Evolutionary conservation across 2,797 vertebrate species (phyloP).

Genomic region (Sebastes kiyomatsui): DNA sequence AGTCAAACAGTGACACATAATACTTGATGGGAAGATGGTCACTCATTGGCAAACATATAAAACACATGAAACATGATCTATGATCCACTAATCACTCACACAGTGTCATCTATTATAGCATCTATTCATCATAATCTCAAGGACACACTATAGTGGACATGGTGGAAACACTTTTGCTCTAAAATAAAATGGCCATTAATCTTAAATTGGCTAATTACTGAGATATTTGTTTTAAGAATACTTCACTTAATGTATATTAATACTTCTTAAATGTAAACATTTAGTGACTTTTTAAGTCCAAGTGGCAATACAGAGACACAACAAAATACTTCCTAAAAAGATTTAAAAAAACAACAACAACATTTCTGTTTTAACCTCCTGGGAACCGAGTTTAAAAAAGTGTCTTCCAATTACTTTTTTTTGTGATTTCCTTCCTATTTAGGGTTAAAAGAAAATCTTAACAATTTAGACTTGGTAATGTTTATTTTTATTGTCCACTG

Average conservation of each 20-base stretch:
- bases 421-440: too few relatives aligned
- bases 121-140: not conserved
- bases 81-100: not conserved
- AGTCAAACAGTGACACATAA: constrained; percentile 13
- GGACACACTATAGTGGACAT: not conserved
- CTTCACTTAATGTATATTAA: not conserved
- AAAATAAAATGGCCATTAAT: not conserved
- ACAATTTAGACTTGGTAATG: too few relatives aligned
- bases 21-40: constrained; percentile 8
- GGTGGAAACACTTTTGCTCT: not conserved
- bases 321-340: too few relatives aligned
- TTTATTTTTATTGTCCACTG: too few relatives aligned
- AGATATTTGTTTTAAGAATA: not conserved
- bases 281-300: not conserved
- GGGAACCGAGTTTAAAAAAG: too few relatives aligned
- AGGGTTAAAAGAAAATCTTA: too few relatives aligned
- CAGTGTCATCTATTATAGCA: not conserved
- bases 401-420: too few relatives aligned
- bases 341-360: too few relatives aligned
- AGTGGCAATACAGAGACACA: not conserved
- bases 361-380: too few relatives aligned
- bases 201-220: not conserved
- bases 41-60: not conserved
- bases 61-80: not conserved
- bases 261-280: not conserved